Evolutionary conservation across 2,888 invertebrate species (phyloP), one percentile per base, ranked within the genome.

Genomic region (Eristalis arbustorum): DNA sequence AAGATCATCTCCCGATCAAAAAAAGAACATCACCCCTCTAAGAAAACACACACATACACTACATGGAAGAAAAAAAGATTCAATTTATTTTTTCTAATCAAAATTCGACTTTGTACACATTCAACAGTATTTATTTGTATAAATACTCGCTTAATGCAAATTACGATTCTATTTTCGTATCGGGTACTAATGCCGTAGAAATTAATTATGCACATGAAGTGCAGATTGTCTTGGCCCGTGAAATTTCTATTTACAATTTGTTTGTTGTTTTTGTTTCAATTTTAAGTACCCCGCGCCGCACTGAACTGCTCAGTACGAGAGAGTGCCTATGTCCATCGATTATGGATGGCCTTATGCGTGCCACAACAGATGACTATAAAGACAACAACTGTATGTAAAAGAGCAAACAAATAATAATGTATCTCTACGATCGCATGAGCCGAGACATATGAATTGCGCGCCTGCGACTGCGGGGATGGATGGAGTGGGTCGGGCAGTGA

Each of bases 141-240:
- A 37, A 72, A 57, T 71, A 68, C 77, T 61, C 62, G 57, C 72
- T 73, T 56, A 76, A 72, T 73, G 61, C 64, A 81, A 77, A 85
- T 73, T 59, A 85, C 37, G 62, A 22, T 73, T 68, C 56, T 81
- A 85, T 81, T 81, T 76, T 73, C 23, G 76, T 67, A 25, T 68
- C 57, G 76, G 72, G 81, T 68, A 73, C 69, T 77, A 73, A 81
- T 85, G 81, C 68, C 69, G 61, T 25, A 31, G 34, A 84, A 85
- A 85, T 85, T 85, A 85, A 85, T 85, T 85, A 85, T 76, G 73
- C 81, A 77, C 77, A 59, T 69, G 73, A 85, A 68, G 77, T 81
- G 63, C 61, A 69, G 28, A 77, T 81, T 81, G 81, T 69, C 77
- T 81, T 81, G 81, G 73, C 73, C 77, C 67, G 68, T 64, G 71